Conservation (phyloP, 2,113 vertebrate genomes). For the Phodopus roborovskii region DNA sequence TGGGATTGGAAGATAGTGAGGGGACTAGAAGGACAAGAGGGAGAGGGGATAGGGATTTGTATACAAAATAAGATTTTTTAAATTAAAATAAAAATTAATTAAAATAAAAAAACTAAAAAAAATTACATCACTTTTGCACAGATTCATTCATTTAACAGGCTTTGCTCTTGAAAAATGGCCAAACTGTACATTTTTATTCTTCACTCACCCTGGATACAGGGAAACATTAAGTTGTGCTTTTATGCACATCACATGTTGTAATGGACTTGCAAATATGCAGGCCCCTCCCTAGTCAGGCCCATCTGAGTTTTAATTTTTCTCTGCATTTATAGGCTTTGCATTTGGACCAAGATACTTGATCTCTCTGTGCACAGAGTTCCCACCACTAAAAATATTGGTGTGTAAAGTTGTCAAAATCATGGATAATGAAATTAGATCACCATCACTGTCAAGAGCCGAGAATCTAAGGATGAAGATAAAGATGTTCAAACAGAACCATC, state of each 20-base stretch:
- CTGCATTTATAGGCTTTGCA: background rate
- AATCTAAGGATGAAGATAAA: background rate
- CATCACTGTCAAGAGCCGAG: background rate
- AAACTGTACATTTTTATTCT: slow-evolving; percentile 15
- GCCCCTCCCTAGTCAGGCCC: background rate
- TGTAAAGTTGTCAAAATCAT: background rate
- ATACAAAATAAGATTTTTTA: too few species aligned
- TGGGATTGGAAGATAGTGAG: too few species aligned
- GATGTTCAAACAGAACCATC: background rate
- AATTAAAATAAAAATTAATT: too few species aligned
- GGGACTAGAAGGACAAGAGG: too few species aligned
- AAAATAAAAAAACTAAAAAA: background rate
- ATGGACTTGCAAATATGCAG: background rate
- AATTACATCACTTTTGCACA: slow-evolving; percentile 36
- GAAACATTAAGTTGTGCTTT: slow-evolving; percentile 53
- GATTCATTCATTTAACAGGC: slow-evolving; percentile 56
- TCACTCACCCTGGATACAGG: background rate
- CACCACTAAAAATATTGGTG: background rate
- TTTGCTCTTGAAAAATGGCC: slow-evolving; percentile 49
- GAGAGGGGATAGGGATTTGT: too few species aligned
- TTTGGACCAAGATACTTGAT: background rate
- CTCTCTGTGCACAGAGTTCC: background rate
- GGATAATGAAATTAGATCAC: background rate
- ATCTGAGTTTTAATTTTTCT: background rate
- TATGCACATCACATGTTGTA: background rate